Conservation (phyloP, 2,888 invertebrate species). For the Branchipolynoe longqiensis region DNA sequence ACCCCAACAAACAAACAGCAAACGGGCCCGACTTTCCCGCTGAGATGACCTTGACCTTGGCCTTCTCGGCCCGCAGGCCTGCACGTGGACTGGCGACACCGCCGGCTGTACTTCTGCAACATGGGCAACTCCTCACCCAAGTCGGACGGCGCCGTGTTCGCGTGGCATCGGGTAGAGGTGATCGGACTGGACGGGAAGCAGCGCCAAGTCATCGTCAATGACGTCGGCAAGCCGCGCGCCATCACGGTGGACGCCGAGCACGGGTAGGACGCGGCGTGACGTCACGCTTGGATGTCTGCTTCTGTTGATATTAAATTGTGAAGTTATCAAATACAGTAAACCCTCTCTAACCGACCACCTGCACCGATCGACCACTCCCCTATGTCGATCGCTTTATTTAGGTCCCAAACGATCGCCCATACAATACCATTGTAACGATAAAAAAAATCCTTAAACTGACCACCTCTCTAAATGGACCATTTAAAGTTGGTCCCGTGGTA, state of each 20-base stretch:
- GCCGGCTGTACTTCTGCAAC: conserved; percentile 76
- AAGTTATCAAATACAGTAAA: background rate
- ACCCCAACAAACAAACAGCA: too few species aligned
- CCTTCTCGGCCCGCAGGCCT: conserved; percentile 73
- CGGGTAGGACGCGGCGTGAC: conserved; percentile 20
- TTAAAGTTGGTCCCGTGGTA: too few species aligned
- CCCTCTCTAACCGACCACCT: too few species aligned
- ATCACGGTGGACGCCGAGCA: conserved; percentile 70
- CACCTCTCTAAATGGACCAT: too few species aligned
- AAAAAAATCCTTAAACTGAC: too few species aligned
- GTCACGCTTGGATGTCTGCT: background rate
- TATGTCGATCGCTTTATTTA: too few species aligned
- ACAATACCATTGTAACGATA: too few species aligned
- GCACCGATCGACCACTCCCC: too few species aligned
- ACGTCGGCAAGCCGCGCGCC: conserved; percentile 71
- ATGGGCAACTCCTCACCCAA: conserved; percentile 70
- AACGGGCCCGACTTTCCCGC: too few species aligned
- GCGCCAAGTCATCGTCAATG: conserved; percentile 69
- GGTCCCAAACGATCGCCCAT: too few species aligned
- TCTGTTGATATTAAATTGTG: background rate
- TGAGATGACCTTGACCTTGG: too few species aligned
- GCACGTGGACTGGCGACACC: conserved; percentile 71
- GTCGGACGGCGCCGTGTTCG: conserved; percentile 71
- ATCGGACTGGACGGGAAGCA: conserved; percentile 70
- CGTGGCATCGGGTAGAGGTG: conserved; percentile 75